Evolutionary conservation across 2,797 vertebrate genomes (phyloP).

Genomic region (Delichon dasypus): DNA sequence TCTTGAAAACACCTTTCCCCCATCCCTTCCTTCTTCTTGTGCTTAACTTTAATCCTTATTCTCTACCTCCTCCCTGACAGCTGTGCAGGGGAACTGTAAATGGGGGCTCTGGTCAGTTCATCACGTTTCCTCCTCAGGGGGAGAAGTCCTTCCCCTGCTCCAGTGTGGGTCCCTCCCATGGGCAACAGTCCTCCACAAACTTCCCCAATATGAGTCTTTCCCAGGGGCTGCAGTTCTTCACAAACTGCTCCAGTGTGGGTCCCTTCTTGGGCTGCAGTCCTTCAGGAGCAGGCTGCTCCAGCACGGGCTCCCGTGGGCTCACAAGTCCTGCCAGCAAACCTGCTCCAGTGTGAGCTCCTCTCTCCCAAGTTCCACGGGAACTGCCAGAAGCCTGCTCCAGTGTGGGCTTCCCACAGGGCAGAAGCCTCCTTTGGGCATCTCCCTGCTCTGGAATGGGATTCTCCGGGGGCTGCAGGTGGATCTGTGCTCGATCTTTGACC

Average conservation of each 20-base stretch:
- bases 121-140: background rate
- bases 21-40: background rate
- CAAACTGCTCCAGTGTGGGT: rapidly evolving
- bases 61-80: background rate
- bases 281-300: background rate
- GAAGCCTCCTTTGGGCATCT: background rate
- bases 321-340: background rate
- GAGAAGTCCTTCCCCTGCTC: background rate
- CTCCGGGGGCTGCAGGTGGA: background rate
- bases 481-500: rapidly evolving
- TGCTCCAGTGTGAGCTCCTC: background rate
- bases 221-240: background rate
- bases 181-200: background rate
- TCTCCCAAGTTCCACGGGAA: background rate
- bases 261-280: background rate
- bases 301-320: rapidly evolving
- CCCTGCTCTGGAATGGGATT: background rate
- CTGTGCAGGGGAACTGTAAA: rapidly evolving
- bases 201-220: rapidly evolving
- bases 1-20: background rate
- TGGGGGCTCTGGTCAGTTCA: background rate
- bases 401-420: background rate
- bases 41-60: background rate
- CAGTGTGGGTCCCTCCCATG: rapidly evolving
- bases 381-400: background rate